Conservation (phyloP, 2,113 vertebrate genomes). For the Neotragus pygmaeus region DNA sequence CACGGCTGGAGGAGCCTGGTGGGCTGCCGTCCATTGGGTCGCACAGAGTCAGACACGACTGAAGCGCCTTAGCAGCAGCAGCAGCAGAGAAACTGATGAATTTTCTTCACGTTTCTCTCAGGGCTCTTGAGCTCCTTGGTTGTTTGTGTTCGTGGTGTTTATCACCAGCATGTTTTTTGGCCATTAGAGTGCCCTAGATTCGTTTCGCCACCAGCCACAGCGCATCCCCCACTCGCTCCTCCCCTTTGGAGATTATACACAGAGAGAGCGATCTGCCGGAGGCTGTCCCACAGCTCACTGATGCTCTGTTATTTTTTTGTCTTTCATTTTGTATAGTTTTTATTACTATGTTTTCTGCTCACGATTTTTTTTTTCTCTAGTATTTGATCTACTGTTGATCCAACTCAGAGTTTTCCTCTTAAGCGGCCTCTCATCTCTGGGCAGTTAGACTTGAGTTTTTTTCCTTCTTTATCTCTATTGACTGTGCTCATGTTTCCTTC, state of each 20-base stretch:
- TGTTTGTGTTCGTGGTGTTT: not conserved
- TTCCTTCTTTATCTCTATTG: not conserved
- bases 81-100: not conserved
- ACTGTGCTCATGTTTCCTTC: not conserved
- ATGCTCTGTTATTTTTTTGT: not conserved
- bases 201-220: not conserved
- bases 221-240: not conserved
- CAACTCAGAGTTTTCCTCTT: not conserved
- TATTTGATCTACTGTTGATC: not conserved
- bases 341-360: not conserved
- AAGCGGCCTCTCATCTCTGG: not conserved
- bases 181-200: not conserved
- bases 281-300: not conserved
- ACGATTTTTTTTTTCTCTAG: not conserved
- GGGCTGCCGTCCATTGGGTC: too few species aligned
- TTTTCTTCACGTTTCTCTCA: not conserved
- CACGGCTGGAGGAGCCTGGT: too few species aligned
- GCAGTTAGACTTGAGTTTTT: not conserved
- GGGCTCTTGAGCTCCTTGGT: not conserved
- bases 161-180: not conserved
- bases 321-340: not conserved
- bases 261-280: not conserved
- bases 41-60: too few species aligned
- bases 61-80: too few species aligned
- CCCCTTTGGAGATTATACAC: not conserved